Evolutionary conservation across 2,888 invertebrate species (phyloP).

Genomic region (Cremastinae sp.): DNA sequence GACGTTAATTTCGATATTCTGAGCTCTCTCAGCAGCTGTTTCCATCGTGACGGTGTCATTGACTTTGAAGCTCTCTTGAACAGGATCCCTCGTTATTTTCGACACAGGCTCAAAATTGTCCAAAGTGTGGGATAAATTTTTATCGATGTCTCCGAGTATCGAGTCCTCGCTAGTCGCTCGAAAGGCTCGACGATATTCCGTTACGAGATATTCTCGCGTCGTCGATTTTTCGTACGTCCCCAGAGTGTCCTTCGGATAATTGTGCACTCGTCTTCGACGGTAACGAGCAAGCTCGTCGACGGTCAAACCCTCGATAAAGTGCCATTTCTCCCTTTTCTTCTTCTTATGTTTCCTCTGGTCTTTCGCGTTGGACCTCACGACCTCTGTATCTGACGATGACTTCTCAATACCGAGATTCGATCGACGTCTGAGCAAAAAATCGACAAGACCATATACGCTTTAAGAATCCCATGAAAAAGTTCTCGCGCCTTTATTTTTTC

Average conservation of each 20-base stretch:
- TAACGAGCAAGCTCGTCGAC: constrained; percentile 82
- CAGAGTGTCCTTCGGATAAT: constrained; percentile 75
- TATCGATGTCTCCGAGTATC: constrained; percentile 64
- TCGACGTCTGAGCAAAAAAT: constrained; percentile 65
- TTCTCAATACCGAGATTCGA: constrained; percentile 68
- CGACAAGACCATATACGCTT: neutral
- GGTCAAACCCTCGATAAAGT: constrained; percentile 81
- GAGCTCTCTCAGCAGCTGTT: constrained; percentile 63
- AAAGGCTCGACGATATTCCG: constrained; percentile 75
- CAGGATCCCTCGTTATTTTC: neutral
- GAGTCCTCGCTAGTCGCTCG: constrained; percentile 72
- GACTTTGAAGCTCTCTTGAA: constrained; percentile 10
- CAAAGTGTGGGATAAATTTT: constrained; percentile 5
- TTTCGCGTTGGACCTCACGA: constrained; percentile 70
- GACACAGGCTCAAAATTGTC: neutral
- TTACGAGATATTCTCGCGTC: constrained; percentile 62
- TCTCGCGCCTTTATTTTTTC: too few relatives aligned
- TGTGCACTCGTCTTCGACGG: constrained; percentile 80
- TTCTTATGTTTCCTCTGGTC: constrained; percentile 59
- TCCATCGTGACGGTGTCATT: constrained; percentile 67
- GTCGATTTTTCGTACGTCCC: constrained; percentile 57
- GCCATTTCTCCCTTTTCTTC: constrained; percentile 72
- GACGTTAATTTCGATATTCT: constrained; percentile 49
- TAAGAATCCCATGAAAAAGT: too few relatives aligned
- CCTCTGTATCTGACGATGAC: constrained; percentile 78